phyloP scores from a whole-genome alignment of 2,113 vertebrate species.

The Pelodiscus sinensis region DNA sequence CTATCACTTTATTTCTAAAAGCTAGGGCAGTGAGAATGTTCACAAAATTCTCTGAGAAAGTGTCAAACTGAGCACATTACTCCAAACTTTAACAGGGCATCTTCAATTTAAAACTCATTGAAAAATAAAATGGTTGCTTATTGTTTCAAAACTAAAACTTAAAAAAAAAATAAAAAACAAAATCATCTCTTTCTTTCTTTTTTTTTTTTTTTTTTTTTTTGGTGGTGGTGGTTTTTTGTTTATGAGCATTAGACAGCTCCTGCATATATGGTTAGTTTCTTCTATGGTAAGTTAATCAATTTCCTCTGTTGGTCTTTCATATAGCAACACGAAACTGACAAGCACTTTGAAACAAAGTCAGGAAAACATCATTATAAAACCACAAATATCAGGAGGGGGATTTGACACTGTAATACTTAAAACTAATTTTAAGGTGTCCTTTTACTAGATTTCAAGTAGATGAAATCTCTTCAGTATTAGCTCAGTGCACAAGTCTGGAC shows the following conservation, averaged over 20 bases:
- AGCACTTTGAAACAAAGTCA: background rate
- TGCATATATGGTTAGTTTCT: background rate
- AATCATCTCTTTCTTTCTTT: background rate
- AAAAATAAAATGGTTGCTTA: background rate
- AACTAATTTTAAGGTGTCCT: background rate
- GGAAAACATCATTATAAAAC: slow-evolving; percentile 25
- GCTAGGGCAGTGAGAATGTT: background rate
- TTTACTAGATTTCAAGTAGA: slow-evolving; percentile 23
- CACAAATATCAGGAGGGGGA: background rate
- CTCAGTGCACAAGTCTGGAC: background rate
- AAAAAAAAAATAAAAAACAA: slow-evolving; percentile 1
- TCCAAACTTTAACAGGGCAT: background rate
- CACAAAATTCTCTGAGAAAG: background rate
- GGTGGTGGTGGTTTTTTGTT: no score
- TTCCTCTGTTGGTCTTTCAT: background rate
- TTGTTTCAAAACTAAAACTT: background rate
- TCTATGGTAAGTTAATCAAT: background rate
- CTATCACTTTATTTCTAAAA: background rate
- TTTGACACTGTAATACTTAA: slow-evolving; percentile 2
- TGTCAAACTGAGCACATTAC: background rate
- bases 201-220: accelerated
- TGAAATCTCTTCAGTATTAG: slow-evolving; percentile 12
- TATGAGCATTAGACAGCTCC: background rate
- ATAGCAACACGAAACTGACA: background rate
- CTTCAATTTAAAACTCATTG: slow-evolving; percentile 18